A percentile compares a stretch with the other conserved stretches of the same genome.
Conservation (phyloP, 2,113 vertebrate genomes). For the Tinamus guttatus region DNA sequence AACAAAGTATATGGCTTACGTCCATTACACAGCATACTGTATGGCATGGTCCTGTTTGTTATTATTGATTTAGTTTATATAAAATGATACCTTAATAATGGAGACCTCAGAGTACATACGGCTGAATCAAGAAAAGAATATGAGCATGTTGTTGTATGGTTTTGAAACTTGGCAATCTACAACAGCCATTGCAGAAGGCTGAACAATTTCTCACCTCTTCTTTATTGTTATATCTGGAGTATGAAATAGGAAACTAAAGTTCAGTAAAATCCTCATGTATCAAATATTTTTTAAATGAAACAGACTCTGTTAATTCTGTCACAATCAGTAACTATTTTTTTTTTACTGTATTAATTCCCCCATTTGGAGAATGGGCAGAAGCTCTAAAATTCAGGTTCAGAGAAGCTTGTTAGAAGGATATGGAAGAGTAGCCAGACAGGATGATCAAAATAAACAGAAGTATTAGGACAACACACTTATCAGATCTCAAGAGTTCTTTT, state of each 20-base stretch:
- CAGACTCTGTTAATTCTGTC: background rate
- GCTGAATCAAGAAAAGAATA: background rate
- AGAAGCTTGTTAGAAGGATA: background rate
- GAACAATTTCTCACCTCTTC: background rate
- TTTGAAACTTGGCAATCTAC: background rate
- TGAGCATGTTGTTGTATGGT: background rate
- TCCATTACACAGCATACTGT: background rate
- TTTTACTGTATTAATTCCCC: background rate
- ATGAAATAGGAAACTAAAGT: background rate
- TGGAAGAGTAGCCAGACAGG: background rate
- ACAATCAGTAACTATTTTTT: background rate
- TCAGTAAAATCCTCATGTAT: background rate
- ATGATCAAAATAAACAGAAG: background rate
- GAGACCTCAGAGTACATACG: background rate
- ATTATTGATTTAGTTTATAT: background rate
- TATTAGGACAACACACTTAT: accelerated
- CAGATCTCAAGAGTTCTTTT: background rate
- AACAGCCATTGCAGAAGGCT: background rate
- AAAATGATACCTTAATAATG: background rate
- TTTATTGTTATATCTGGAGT: background rate
- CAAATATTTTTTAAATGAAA: background rate
- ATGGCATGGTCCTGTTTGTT: accelerated
- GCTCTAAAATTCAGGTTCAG: background rate
- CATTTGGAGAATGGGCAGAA: background rate
- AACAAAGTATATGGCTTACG: background rate